phyloP scores from a whole-genome alignment of 1,140 invertebrate species.

The Trachymyrmex septentrionalis region DNA sequence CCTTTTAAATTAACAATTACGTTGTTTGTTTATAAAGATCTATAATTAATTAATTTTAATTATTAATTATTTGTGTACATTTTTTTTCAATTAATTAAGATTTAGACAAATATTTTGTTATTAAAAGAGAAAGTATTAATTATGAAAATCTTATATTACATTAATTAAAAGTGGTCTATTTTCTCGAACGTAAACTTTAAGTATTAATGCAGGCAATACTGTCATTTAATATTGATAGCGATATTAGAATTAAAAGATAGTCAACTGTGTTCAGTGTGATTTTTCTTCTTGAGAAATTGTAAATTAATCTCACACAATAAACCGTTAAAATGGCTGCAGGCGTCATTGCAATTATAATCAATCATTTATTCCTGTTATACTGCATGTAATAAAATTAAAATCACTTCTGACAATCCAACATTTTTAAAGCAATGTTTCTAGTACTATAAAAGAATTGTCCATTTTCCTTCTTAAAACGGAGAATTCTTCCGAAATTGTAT shows the following conservation, averaged over 20 bases:
- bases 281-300: constrained; percentile 1
- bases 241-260: neutral
- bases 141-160: too few relatives aligned
- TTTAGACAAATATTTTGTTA: too few relatives aligned
- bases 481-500: neutral
- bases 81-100: too few relatives aligned
- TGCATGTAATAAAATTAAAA: constrained; percentile 10
- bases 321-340: neutral
- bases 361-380: neutral
- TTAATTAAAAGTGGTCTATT: too few relatives aligned
- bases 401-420: neutral
- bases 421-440: neutral
- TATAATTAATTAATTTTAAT: too few relatives aligned
- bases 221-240: too few relatives aligned
- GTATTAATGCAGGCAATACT: too few relatives aligned
- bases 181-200: too few relatives aligned
- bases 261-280: neutral
- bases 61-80: too few relatives aligned
- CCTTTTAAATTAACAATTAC: too few relatives aligned
- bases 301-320: constrained; percentile 24
- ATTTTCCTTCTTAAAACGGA: neutral
- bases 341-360: neutral
- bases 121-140: too few relatives aligned
- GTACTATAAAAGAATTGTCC: neutral
- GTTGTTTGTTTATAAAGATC: too few relatives aligned